Base-by-base conservation (phyloP, 1,140 invertebrate genomes). In the Drosophila kikkawai region DNA sequence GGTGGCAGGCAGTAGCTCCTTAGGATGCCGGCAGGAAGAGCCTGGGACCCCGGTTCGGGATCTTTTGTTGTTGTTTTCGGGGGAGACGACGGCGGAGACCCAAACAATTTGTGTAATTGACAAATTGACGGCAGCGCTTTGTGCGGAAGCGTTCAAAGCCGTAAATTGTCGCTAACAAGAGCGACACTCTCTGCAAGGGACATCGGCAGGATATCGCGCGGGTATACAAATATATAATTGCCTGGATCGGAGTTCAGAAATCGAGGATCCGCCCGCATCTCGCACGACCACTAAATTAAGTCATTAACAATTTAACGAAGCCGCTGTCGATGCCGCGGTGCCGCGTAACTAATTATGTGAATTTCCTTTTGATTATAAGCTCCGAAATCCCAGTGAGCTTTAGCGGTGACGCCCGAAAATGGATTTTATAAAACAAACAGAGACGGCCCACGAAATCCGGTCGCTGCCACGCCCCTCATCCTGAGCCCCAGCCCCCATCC, bases 41-140 rank as follows among this genome's bases (percentile, higher is more conserved):
- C 7, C 60, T n/a, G 32, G 15, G 45, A 60, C 65, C 58, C 45
- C 76, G 55, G 55, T 56, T 65, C 61, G 69, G 78, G 70, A 48
- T 56, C 68, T 80, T 82, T 66, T 73, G 57, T 53, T 73, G 50
- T 63, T 63, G 45, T 47, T 55, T 50, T 68, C 64, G 60, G 71
- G 64, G 66, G 29, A 42, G 19, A 56, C 34, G 29, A 44, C 57
- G 74, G 75, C 22, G 58, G 53, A 51, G 71, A 88, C 57, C 65
- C 75, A 84, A 90, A 90, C 86, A 90, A 90, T 92, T 92, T 92
- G 87, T 90, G 82, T 92, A 92, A 92, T 92, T 92, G 91, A 92
- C 91, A 92, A 92, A 92, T 92, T 92, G 91, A 91, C 91, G 90
- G 87, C 85, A 64, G 57, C 79, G 86, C 85, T 79, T 90, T 90